phyloP scores from a whole-genome alignment of 2,113 vertebrate species.

The Sitta europaea region DNA sequence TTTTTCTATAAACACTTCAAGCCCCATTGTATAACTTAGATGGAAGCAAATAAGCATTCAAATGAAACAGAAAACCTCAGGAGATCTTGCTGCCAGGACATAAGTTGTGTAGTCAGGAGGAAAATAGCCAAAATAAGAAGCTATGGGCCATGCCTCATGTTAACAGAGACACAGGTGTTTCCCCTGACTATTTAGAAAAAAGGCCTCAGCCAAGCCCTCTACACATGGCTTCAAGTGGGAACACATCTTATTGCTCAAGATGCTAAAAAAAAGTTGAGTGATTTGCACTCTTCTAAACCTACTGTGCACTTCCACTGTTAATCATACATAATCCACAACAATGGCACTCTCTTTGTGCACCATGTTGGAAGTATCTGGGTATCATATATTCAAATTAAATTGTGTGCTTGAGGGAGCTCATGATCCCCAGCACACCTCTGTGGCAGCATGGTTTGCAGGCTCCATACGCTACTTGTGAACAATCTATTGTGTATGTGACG shows the following conservation, averaged over 20 bases:
- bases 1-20: conserved; percentile 20
- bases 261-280: background rate
- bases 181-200: conserved; percentile 31
- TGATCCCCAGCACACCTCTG: background rate
- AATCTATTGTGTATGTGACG: conserved; percentile 24
- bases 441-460: background rate
- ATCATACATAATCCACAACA: conserved; percentile 5
- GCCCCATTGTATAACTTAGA: background rate
- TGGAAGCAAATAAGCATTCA: conserved; percentile 30
- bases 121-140: conserved; percentile 24
- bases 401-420: background rate
- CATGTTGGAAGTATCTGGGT: background rate
- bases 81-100: conserved; percentile 7
- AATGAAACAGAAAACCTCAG: conserved; percentile 17
- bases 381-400: conserved; percentile 49
- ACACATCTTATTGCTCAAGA: background rate
- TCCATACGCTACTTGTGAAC: background rate
- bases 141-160: background rate
- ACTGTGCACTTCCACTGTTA: background rate
- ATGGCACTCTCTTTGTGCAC: conserved; percentile 13
- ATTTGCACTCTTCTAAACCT: conserved; percentile 1
- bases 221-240: background rate
- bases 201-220: background rate
- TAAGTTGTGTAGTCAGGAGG: background rate
- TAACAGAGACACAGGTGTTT: conserved; percentile 7